Base-by-base conservation (phyloP, 2,113 vertebrate species). In the Peromyscus leucopus region DNA sequence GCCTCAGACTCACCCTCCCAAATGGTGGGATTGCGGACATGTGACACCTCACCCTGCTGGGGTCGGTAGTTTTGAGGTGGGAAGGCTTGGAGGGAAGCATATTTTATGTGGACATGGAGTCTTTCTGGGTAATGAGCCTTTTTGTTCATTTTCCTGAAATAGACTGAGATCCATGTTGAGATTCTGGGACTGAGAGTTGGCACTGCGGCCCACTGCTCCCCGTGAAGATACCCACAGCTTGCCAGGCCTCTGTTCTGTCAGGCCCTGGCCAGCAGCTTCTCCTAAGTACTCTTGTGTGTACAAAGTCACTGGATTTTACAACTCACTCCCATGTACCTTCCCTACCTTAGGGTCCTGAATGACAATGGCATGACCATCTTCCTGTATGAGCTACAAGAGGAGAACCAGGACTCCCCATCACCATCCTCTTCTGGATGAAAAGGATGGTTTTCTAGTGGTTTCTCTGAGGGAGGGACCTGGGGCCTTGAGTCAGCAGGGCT, bases 121-220 rank as follows among this genome's bases (percentile, higher is more conserved):
- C 82, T 94, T 75, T 71, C 5, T 65, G 55, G 93, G 59, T 63
- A 79, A 5, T 74, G 15, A 31, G 59, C 15, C 48, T 94, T 87
- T 28, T 7, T 72, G 75, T 80, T 55, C n/a, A 57, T 90, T 90
- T 90, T 87, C 42, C 76, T 55, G 87, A 93, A 84, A 15, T 39
- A 63, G 31, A 46, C 61, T 82, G 5, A 91, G 55, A 22, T 65
- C 11, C 4, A 7, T 75, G 61, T 17, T 84, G 67, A 84, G 59
- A 71, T 16, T 67, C 22, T 61, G 55, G 39, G 46, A 11, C 57
- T n/a, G 36, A 74, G 55, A n/a, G n/a, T n/a, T n/a, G n/a, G n/a
- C n/a, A 51, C 8, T 13, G 5, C 0, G 3, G n/a, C 42, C 51
- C 46, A 1, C 26, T 28, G 61, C 0, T 2, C 33, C 8, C 51